Conservation (phyloP, 1,140 invertebrate species). For the Rhagoletis zephyria region DNA sequence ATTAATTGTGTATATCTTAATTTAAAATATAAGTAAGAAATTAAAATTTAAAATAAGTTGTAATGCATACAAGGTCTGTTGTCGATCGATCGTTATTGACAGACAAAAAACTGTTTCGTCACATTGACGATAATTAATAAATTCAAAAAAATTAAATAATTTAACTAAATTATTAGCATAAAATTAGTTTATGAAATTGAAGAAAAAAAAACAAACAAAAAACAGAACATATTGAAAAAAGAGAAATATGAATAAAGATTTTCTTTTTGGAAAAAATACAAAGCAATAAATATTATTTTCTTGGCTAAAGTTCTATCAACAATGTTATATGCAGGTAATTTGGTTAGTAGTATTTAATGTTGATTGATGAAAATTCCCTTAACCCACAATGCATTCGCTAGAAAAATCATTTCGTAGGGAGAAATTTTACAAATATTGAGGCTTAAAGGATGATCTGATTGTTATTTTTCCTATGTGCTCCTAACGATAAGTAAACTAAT, state of each 20-base stretch:
- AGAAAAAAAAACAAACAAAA: constrained; percentile 31
- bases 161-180: constrained; percentile 61
- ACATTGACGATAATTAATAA: constrained; percentile 66
- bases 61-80: constrained; percentile 66
- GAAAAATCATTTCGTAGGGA: too few relatives aligned
- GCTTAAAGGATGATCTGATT: too few relatives aligned
- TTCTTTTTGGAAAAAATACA: constrained; percentile 50
- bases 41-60: constrained; percentile 52
- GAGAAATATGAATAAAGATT: constrained; percentile 42
- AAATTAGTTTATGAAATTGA: constrained; percentile 66
- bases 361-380: too few relatives aligned
- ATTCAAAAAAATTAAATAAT: constrained; percentile 62
- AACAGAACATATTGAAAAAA: constrained; percentile 24
- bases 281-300: constrained; percentile 22
- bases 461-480: too few relatives aligned
- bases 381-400: too few relatives aligned
- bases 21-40: constrained; percentile 42
- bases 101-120: constrained; percentile 69
- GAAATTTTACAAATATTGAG: too few relatives aligned
- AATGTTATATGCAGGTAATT: too few relatives aligned
- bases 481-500: too few relatives aligned
- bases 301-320: too few relatives aligned
- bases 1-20: constrained; percentile 47
- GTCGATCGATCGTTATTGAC: constrained; percentile 71
- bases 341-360: too few relatives aligned